These are phyloP conservation scores for Drosophila diplacantha DNA, from an alignment of 2,888 invertebrate genomes.

Conservation along the genomic window DNA sequence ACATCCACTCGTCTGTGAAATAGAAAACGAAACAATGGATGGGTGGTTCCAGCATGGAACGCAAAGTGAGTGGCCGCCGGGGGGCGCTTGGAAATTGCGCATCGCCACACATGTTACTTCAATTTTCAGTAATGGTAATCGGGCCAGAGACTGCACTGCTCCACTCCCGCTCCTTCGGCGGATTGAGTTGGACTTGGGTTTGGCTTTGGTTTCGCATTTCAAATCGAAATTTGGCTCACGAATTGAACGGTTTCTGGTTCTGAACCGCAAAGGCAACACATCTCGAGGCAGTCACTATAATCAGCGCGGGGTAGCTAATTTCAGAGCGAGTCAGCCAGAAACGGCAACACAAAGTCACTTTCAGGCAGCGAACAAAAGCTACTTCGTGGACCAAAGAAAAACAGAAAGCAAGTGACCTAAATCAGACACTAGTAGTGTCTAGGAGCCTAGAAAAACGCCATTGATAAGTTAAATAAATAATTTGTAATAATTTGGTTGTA, in stretches of 20 bases:
- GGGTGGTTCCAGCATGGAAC: constrained; percentile 7
- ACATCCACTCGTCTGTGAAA: constrained; percentile 66
- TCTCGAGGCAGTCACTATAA: constrained; percentile 22
- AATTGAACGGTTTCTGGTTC: constrained; percentile 22
- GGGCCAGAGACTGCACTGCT: constrained; percentile 32
- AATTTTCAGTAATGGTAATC: constrained; percentile 67
- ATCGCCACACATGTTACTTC: constrained; percentile 67
- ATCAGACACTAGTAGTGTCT: neutral
- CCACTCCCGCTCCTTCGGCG: constrained; percentile 10
- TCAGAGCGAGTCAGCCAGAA: constrained; percentile 4
- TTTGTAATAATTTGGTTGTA: too few relatives aligned
- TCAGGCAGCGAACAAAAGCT: constrained; percentile 3
- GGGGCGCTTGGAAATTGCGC: constrained; percentile 53
- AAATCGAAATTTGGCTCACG: constrained; percentile 33
- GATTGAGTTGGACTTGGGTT: constrained; percentile 26
- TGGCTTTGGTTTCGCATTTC: constrained; percentile 9
- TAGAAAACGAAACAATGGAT: constrained; percentile 67
- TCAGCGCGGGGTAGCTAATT: constrained; percentile 29
- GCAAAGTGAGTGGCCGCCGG: constrained; percentile 46
- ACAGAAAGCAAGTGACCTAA: constrained; percentile 7
- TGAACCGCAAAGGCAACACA: constrained; percentile 33
- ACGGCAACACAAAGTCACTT: constrained; percentile 8
- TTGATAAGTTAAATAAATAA: neutral
- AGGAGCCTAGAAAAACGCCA: neutral
- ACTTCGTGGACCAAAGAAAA: neutral